phyloP scores from a whole-genome alignment of 2,888 invertebrate genomes.

The Cotesia congregata region DNA sequence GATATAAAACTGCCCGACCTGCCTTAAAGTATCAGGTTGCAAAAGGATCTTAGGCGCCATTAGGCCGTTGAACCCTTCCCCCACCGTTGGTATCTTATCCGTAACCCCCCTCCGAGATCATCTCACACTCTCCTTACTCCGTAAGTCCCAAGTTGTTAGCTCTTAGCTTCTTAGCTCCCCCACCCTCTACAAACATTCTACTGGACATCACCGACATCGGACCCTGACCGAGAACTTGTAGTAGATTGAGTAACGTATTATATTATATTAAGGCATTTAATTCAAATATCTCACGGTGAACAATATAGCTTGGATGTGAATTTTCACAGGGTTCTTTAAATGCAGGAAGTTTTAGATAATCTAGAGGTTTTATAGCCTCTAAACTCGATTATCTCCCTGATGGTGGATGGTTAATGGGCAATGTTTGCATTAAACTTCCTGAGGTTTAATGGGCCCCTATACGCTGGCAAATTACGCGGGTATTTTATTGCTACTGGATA shows the following conservation, averaged over 20 bases:
- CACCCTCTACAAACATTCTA: not conserved
- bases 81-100: conserved; percentile 46
- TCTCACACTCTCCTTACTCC: too few species aligned
- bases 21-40: conserved; percentile 56
- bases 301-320: not conserved
- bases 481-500: too few species aligned
- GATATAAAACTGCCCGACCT: conserved; percentile 57
- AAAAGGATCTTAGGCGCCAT: conserved; percentile 67
- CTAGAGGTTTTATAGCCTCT: not conserved
- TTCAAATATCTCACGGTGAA: not conserved
- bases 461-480: too few species aligned
- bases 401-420: not conserved
- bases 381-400: not conserved
- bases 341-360: not conserved
- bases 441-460: too few species aligned
- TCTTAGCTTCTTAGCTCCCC: not conserved
- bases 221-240: conserved; percentile 38
- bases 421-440: not conserved
- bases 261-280: not conserved
- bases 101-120: conserved; percentile 5
- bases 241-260: not conserved
- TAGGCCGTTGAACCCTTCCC: conserved; percentile 66
- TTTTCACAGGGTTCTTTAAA: not conserved
- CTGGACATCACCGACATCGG: not conserved
- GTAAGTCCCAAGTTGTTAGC: too few species aligned